Conservation (phyloP, 2,888 invertebrate genomes). For the Uropetala carovei region DNA sequence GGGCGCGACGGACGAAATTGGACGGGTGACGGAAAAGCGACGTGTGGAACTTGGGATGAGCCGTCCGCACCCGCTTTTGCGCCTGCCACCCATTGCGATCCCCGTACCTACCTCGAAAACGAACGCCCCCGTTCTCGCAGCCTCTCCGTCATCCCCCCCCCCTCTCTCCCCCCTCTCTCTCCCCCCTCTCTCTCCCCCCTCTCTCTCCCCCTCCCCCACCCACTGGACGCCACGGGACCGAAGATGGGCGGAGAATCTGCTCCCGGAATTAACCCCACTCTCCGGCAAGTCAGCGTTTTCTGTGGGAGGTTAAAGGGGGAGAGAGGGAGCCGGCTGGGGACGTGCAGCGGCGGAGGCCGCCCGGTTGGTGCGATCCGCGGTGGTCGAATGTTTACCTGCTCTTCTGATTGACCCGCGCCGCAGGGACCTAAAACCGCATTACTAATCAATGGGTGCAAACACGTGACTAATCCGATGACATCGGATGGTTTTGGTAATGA, state of each 20-base stretch:
- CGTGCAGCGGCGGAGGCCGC: neutral
- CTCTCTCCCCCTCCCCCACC: neutral
- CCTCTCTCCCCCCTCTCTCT: too few species aligned
- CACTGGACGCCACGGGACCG: neutral
- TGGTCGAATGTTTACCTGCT: constrained; percentile 34
- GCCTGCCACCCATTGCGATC: neutral
- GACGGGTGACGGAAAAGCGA: neutral
- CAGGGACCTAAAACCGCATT: constrained; percentile 53
- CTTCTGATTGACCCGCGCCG: constrained; percentile 33
- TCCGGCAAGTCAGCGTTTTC: neutral
- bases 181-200: too few species aligned
- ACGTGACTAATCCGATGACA: constrained; percentile 53
- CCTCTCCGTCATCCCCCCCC: neutral
- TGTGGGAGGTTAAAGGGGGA: neutral
- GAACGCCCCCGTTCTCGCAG: neutral
- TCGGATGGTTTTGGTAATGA: constrained; percentile 42
- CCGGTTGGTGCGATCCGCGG: constrained; percentile 12
- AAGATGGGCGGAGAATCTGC: neutral
- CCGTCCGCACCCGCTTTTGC: too few species aligned
- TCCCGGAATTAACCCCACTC: constrained; percentile 48
- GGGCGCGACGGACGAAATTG: neutral
- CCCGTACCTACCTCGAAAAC: neutral
- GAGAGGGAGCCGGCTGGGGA: neutral
- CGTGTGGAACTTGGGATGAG: neutral
- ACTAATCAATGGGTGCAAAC: constrained; percentile 57